These are phyloP conservation scores for Anabacerthia variegaticeps DNA, from an alignment of 2,797 vertebrate genomes.

Conservation along the genomic window DNA sequence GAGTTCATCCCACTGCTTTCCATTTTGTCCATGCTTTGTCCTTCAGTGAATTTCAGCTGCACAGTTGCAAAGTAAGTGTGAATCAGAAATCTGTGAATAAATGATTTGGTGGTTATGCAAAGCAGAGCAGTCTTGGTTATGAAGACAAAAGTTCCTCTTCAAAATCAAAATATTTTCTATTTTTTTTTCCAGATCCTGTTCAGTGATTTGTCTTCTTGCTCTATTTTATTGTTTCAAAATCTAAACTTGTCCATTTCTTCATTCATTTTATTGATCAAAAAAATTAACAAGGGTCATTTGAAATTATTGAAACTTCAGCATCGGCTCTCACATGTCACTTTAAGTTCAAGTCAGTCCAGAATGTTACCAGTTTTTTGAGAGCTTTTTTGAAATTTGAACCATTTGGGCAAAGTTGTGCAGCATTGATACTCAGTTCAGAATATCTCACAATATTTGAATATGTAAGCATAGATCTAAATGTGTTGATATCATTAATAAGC, in stretches of 20 bases:
- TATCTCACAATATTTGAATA: constrained; percentile 44
- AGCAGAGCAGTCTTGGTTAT: background rate
- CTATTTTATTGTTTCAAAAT: background rate
- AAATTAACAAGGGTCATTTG: background rate
- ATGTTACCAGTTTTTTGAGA: constrained; percentile 20
- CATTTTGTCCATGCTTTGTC: background rate
- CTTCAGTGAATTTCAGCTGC: background rate
- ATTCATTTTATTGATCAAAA: constrained; percentile 19
- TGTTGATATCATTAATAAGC: constrained; percentile 13
- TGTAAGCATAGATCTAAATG: background rate
- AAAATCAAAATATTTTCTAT: background rate
- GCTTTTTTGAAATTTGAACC: constrained; percentile 34
- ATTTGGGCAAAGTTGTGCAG: constrained; percentile 49
- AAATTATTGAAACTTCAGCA: background rate
- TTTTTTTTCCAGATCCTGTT: background rate
- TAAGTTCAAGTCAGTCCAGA: constrained; percentile 12
- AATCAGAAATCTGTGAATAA: background rate
- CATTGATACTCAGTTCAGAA: background rate
- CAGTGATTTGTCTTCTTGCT: background rate
- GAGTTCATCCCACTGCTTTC: background rate
- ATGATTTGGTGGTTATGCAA: background rate
- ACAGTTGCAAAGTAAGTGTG: background rate
- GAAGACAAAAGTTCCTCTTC: background rate
- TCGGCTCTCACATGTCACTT: background rate
- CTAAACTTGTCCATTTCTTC: background rate